Conservation (phyloP, 2,113 vertebrate species). For the Brachionichthys hirsutus region DNA sequence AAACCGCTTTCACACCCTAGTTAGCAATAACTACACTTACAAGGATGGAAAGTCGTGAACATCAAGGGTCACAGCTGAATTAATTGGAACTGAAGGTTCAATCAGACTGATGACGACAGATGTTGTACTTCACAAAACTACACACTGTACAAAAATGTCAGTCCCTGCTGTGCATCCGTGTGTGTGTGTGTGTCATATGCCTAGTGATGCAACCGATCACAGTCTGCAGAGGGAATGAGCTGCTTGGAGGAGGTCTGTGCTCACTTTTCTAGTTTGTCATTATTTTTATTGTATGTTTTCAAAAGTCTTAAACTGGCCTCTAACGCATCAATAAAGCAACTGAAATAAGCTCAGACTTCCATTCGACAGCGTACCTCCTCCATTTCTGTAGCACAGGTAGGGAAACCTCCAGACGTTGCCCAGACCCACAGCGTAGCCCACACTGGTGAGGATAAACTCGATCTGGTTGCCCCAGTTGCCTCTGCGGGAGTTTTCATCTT, state of each 20-base stretch:
- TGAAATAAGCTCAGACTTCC: neutral
- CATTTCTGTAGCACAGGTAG: conserved; percentile 99
- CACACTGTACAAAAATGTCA: neutral
- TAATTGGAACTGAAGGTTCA: neutral
- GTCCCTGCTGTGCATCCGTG: too few relatives aligned
- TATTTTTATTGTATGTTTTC: too few relatives aligned
- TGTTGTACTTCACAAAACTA: neutral
- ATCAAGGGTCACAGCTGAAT: neutral
- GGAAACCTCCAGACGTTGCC: conserved; percentile 99
- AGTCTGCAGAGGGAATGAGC: too few relatives aligned
- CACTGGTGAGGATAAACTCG: conserved; percentile 97
- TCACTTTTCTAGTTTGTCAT: too few relatives aligned
- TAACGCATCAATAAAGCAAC: neutral
- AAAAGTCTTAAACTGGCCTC: too few relatives aligned
- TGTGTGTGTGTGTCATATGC: too few relatives aligned
- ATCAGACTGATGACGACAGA: neutral
- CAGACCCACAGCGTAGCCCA: conserved; percentile 97
- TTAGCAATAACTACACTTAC: conserved; percentile 24
- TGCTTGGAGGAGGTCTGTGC: too few relatives aligned
- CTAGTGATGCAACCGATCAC: too few relatives aligned
- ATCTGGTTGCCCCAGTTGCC: conserved; percentile 99
- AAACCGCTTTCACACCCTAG: conserved; percentile 31
- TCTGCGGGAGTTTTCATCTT: conserved; percentile 89
- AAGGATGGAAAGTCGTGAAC: neutral
- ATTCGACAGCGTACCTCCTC: conserved; percentile 84